Evolutionary conservation across 2,113 vertebrate genomes (phyloP).

Genomic region (Melanerpes aurifrons): DNA sequence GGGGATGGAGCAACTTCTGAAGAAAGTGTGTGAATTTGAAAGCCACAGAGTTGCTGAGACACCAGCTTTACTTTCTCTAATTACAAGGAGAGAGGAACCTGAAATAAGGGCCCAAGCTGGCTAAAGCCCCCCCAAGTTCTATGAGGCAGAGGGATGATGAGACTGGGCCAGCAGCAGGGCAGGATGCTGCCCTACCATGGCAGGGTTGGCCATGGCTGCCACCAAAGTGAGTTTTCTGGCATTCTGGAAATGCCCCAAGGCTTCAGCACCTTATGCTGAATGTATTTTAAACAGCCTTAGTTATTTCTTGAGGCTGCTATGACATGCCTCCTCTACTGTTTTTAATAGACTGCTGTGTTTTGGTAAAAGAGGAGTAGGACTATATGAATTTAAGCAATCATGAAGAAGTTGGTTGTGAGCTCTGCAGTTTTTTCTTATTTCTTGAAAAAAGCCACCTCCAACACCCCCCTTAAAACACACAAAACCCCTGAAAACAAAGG

Average conservation of each 20-base stretch:
- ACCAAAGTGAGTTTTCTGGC: neutral
- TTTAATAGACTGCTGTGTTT: neutral
- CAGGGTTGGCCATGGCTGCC: fast-evolving
- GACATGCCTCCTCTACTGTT: neutral
- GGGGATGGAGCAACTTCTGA: neutral
- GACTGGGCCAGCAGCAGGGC: neutral
- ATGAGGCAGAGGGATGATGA: neutral
- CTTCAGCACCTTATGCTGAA: neutral
- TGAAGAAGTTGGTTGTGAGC: neutral
- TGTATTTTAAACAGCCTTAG: neutral
- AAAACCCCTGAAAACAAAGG: neutral
- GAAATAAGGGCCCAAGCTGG: neutral
- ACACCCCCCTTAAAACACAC: neutral
- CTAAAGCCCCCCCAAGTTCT: neutral
- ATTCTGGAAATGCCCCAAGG: neutral
- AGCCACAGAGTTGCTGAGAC: neutral
- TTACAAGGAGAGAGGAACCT: neutral
- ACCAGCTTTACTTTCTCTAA: neutral
- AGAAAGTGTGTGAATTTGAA: neutral
- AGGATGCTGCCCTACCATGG: fast-evolving
- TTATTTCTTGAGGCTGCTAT: neutral
- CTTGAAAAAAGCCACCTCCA: neutral
- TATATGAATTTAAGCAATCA: neutral
- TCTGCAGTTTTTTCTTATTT: neutral
- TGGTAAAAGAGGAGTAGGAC: neutral